phyloP scores from a whole-genome alignment of 2,888 invertebrate genomes.

The Oscheius sp. region DNA sequence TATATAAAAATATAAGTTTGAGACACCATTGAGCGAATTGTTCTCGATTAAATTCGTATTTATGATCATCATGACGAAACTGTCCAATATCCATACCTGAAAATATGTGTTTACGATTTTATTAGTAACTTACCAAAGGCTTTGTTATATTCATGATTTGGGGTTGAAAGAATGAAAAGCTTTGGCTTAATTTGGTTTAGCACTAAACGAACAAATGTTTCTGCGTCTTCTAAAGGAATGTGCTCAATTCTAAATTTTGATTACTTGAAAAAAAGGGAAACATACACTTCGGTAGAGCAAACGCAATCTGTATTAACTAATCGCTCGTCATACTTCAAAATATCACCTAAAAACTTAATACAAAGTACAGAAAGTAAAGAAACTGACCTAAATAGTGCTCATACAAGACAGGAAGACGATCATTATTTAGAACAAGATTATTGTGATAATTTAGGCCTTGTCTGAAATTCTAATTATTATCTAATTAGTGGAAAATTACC shows the following conservation, averaged over 20 bases:
- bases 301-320: conserved; percentile 43
- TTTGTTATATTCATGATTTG: conserved; percentile 72
- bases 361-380: conserved; percentile 3
- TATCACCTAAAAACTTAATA: conserved; percentile 33
- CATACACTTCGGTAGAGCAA: conserved; percentile 52
- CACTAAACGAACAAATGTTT: conserved; percentile 63
- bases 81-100: conserved; percentile 48
- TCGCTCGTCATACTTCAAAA: conserved; percentile 40
- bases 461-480: not conserved
- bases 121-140: conserved; percentile 62
- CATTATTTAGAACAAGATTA: not conserved
- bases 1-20: not conserved
- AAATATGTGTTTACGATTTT: not conserved
- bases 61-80: conserved; percentile 72
- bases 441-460: not conserved
- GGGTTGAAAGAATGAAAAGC: conserved; percentile 72
- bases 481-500: conserved; percentile 31
- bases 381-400: conserved; percentile 38
- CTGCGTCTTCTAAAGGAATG: conserved; percentile 65
- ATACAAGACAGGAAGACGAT: not conserved
- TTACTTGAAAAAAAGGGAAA: not conserved
- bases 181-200: conserved; percentile 69
- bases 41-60: conserved; percentile 72
- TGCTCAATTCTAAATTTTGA: conserved; percentile 71
- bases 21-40: conserved; percentile 70